A percentile compares a stretch with the other conserved stretches of the same genome.
phyloP scores from a whole-genome alignment of 2,113 vertebrate genomes.

The Plotosus lineatus region DNA sequence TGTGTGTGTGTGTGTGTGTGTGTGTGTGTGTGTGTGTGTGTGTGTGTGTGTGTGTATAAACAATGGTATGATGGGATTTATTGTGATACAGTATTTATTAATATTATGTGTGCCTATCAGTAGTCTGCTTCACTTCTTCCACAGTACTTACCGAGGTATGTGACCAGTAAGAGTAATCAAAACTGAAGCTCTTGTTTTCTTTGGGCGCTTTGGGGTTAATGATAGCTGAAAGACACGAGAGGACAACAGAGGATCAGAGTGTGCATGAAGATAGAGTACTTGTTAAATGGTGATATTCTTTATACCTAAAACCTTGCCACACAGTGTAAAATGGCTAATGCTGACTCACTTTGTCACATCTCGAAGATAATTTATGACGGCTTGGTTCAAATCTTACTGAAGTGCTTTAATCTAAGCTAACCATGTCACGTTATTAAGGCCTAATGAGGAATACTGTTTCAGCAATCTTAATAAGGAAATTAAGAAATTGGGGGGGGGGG shows the following conservation, averaged over 20 bases:
- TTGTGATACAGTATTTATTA: not conserved
- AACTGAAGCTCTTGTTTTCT: slow-evolving; percentile 99
- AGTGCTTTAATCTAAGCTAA: not conserved
- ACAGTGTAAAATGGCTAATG: slow-evolving; percentile 15
- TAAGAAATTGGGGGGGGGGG: too few species aligned
- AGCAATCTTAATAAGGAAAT: not conserved
- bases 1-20: not conserved
- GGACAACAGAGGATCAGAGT: slow-evolving; percentile 47
- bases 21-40: not conserved
- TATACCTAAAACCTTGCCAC: slow-evolving; percentile 14
- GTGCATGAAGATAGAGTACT: slow-evolving; percentile 24
- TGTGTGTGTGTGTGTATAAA: not conserved
- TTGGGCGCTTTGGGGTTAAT: slow-evolving; percentile 95
- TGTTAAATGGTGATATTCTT: not conserved
- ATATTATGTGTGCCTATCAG: not conserved
- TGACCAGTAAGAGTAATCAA: slow-evolving; percentile 99
- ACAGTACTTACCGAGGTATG: slow-evolving; percentile 86
- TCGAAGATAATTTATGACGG: slow-evolving; percentile 2
- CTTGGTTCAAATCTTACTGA: not conserved
- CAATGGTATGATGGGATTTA: not conserved
- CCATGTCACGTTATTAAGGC: too few species aligned
- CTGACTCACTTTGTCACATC: slow-evolving; percentile 29
- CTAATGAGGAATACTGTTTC: not conserved
- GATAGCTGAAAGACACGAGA: slow-evolving; percentile 82
- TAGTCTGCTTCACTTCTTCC: not conserved